Base-by-base conservation (phyloP, 2,797 vertebrate genomes). In the Steatocranus sp. region DNA sequence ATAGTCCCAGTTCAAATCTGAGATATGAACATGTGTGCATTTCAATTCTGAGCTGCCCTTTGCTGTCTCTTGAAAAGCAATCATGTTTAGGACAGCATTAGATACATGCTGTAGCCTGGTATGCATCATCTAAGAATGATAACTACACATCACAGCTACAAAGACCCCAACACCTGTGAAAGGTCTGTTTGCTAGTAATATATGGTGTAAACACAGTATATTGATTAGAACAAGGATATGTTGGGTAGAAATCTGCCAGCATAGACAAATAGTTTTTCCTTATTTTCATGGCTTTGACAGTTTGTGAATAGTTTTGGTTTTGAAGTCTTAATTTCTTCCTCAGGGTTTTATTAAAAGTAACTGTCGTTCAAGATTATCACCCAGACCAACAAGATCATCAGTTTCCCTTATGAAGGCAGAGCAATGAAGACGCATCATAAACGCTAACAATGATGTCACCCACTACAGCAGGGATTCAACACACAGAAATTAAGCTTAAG, bases 21-120 rank as follows among this genome's bases (percentile, higher is more conserved):
- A 23, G 12, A 41, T 41, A 6, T 66, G 61, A 38, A 38, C n/a
- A 63, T 18, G 18, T 20, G 32, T 63, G 6, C 10, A 5, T 36
- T 36, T 36, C 32, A 36, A 5, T 36, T 5, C 36, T 66, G 18
- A 7, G 20, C 11, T 63, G 58, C 34, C 2, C 4, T 63, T 66
- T 23, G 20, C n/a, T 2, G 5, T 66, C 61, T 20, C 34, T 38
- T 0, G n/a, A 23, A 66, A 41, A 9, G 0, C 11, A 66, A 0
- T 66, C 11, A 23, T 2, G 36, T 66, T 23, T 66, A 23, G 36
- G 18, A 1, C 2, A 1, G 7, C 5, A 12, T 14, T 66, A 23
- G 23, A 54, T 27, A 54, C 51, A 63, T 1, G 30, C 30, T 1
- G 10, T 34, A n/a, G 30, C 18, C 34, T 14, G 7, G 25, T 4